phyloP scores from a whole-genome alignment of 2,797 vertebrate genomes.

The Galago senegalensis region DNA sequence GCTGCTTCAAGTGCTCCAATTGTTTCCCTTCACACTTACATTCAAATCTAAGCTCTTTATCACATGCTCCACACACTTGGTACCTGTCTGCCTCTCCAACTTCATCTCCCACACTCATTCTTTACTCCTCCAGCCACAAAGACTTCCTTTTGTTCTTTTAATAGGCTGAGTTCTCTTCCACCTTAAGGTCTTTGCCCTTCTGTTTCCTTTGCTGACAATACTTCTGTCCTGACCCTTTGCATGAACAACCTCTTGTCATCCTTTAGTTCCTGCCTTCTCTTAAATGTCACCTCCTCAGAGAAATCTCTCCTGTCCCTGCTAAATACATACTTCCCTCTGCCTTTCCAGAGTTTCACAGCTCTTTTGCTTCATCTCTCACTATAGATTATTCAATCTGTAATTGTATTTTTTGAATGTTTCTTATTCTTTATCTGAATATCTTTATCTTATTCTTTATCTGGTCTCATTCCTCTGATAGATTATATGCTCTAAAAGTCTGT shows the following conservation, averaged over 20 bases:
- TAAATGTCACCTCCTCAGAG: not conserved
- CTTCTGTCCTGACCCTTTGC: not conserved
- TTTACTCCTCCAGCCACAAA: not conserved
- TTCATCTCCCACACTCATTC: not conserved
- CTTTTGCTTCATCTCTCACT: not conserved
- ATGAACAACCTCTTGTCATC: not conserved
- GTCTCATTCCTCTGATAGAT: not conserved
- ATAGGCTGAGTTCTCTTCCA: not conserved
- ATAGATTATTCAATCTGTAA: not conserved
- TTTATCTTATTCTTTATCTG: constrained; percentile 12
- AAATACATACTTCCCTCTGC: not conserved
- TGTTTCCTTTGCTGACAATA: not conserved
- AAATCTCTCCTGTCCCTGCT: not conserved
- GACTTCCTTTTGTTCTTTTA: not conserved
- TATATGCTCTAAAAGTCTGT: not conserved
- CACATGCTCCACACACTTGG: not conserved
- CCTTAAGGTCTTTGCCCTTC: not conserved
- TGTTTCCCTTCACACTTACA: not conserved
- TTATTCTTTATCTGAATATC: not conserved
- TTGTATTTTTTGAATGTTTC: constrained; percentile 2
- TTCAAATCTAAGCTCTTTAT: not conserved
- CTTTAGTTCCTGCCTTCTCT: not conserved
- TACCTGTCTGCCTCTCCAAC: not conserved
- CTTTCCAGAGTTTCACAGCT: not conserved
- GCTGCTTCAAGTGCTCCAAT: not conserved